Evolutionary conservation across 2,888 invertebrate species (phyloP), one percentile per base, ranked within the genome.

Genomic region (Pharmacophagus antenor): DNA sequence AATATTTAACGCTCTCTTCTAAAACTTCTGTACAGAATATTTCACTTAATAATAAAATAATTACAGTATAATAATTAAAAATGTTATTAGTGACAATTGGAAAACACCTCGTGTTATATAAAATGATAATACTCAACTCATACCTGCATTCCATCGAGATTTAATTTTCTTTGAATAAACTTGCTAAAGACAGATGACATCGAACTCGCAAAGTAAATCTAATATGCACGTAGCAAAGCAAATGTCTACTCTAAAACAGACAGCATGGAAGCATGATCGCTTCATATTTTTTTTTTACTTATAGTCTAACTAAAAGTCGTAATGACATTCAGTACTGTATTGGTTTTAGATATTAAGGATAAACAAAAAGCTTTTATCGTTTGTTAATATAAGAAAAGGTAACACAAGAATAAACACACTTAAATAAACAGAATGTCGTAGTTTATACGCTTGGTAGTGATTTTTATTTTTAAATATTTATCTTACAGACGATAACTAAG

Each of bases 151-250:
- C 21, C 31, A n/a, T 55, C 47, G 27, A 46, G n/a, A 27, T 46
- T 20, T 8, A 47, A 47, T 47, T 20, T 47, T 22, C 47, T 10
- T 22, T 17, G 27, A 47, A 31, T 50, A 47, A 21, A 47, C 21
- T 55, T 21, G 21, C 6, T 21, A 8, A 27, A 31, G 12, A 55
- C 46, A 47, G 17, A 25, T 47, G 55, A 47, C 12, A 50, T 23
- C 49, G 17, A 56, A 49, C 21, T 20, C 41, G 17, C n/a, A 44
- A 57, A 57, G 18, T 44, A 44, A 18, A 44, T 44, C 44, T 50
- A 51, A 57, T 57, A 51, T 50, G 57, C 44, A 44, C 42, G 44
- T 42, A 57, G 22, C 18, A 27, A 56, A 50, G 31, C 17, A 56
- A 50, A 56, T 27, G 41, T 18, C 46, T 46, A 7, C 2, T 53